Evolutionary conservation across 2,113 vertebrate species (phyloP).

Genomic region (Pseudolaguvia tuberculata): DNA sequence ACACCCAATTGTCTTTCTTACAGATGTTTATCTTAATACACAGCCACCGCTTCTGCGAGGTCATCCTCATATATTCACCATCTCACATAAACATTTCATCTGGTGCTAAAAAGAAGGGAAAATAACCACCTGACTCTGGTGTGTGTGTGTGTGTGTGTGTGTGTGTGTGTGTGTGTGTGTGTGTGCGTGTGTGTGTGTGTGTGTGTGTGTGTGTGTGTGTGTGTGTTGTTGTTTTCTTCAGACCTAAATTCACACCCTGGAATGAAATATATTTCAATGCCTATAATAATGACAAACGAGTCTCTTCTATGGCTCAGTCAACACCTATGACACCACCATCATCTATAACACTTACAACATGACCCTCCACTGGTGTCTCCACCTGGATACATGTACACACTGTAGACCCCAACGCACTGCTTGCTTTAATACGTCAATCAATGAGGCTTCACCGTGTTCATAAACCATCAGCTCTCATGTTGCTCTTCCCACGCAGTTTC

Average conservation of each 20-base stretch:
- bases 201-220: too few species aligned
- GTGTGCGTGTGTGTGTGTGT: too few species aligned
- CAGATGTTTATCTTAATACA: conserved; percentile 1
- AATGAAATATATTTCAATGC: background rate
- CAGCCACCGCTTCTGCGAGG: background rate
- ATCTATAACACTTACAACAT: background rate
- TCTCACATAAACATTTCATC: conserved; percentile 11
- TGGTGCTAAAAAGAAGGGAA: background rate
- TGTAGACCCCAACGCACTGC: background rate
- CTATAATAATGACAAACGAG: background rate
- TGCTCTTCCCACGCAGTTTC: conserved; percentile 50
- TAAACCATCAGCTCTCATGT: conserved; percentile 17
- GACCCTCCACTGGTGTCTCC: background rate
- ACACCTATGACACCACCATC: background rate
- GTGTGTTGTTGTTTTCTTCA: too few species aligned
- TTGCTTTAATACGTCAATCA: background rate
- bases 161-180: too few species aligned
- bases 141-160: too few species aligned
- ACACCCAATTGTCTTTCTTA: background rate
- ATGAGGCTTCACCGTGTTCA: background rate
- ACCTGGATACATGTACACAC: background rate
- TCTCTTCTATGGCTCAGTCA: background rate
- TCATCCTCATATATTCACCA: background rate
- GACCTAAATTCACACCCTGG: background rate
- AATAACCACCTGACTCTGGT: background rate